Percentiles rank a stretch among this genome's conserved stretches.
Evolutionary conservation across 2,888 invertebrate species (phyloP).

Genomic region (Euzetes globulus): DNA sequence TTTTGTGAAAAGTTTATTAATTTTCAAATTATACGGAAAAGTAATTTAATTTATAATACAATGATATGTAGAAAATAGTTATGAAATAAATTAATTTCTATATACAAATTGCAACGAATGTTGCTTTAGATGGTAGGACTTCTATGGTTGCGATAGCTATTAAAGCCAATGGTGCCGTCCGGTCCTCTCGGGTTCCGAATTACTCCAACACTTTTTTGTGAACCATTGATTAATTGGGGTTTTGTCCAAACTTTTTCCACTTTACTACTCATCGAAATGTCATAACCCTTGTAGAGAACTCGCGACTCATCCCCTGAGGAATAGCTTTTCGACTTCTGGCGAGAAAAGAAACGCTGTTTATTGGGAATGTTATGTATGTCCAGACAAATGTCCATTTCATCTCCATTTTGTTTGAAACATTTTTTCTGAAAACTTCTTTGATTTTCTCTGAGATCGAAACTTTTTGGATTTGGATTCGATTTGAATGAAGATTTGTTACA

Average conservation of each 20-base stretch:
- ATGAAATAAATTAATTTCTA: background rate
- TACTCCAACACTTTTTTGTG: conserved; percentile 47
- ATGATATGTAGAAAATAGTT: background rate
- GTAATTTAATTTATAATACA: background rate
- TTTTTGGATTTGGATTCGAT: background rate
- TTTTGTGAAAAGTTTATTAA: background rate
- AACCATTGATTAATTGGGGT: background rate
- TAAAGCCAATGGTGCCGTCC: conserved; percentile 68
- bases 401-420: background rate
- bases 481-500: background rate
- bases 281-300: background rate
- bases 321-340: conserved; percentile 23
- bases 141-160: background rate
- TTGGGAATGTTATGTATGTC: background rate
- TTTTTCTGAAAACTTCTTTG: background rate
- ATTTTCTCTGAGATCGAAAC: background rate
- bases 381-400: background rate
- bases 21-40: background rate
- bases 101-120: background rate
- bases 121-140: background rate
- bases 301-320: background rate
- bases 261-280: background rate
- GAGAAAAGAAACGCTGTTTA: background rate
- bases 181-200: conserved; percentile 83
- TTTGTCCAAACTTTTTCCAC: background rate